Conservation (phyloP, 2,797 vertebrate genomes). For the Gambelia wislizenii region DNA sequence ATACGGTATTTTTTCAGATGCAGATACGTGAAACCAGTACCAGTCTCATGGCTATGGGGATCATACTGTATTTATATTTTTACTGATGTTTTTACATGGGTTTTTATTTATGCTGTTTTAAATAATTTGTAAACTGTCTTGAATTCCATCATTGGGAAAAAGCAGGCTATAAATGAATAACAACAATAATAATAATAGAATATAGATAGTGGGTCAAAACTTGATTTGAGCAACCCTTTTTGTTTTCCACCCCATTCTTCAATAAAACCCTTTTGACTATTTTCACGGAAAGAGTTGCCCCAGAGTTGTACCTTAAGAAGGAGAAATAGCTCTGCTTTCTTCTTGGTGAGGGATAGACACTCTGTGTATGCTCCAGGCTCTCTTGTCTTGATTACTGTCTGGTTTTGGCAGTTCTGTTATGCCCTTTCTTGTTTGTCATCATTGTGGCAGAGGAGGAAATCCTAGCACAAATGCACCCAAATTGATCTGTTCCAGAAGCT, state of each 20-base stretch:
- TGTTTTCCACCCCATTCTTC: background rate
- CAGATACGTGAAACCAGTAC: too few relatives aligned
- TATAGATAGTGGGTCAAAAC: background rate
- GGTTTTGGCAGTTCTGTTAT: background rate
- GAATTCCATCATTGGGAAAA: too few relatives aligned
- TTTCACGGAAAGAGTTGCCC: background rate
- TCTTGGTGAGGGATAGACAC: background rate
- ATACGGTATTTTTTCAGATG: too few relatives aligned
- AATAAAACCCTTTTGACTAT: background rate
- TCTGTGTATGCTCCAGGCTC: background rate
- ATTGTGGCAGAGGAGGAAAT: background rate
- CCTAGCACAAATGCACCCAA: too few relatives aligned
- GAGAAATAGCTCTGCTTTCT: too few relatives aligned
- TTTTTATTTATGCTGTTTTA: too few relatives aligned
- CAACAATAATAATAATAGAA: too few relatives aligned
- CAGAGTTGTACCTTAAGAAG: background rate
- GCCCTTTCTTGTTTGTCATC: background rate
- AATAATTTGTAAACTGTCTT: too few relatives aligned
- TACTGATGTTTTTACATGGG: too few relatives aligned
- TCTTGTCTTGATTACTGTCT: background rate
- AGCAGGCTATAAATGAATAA: too few relatives aligned
- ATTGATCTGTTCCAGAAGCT: background rate
- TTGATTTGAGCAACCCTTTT: background rate
- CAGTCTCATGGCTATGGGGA: too few relatives aligned
- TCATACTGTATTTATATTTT: too few relatives aligned